Percentiles rank a stretch among this genome's conserved stretches.
Evolutionary conservation across 1,140 invertebrate genomes (phyloP).

Genomic region (Bradysia coprophila): DNA sequence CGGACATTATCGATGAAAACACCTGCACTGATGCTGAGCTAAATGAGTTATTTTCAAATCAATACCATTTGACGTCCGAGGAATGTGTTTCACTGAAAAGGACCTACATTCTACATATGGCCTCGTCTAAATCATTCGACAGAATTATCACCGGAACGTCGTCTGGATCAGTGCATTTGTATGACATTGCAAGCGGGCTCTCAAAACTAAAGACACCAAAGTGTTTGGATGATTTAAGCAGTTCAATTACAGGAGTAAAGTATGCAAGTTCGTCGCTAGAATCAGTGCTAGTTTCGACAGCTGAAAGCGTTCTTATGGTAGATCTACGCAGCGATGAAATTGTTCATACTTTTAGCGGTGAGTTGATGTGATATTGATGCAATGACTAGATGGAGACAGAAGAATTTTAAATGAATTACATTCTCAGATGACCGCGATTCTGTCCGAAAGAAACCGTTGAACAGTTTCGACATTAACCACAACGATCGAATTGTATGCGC

Average conservation of each 20-base stretch:
- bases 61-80: slow-evolving; percentile 4
- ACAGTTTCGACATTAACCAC: slow-evolving; percentile 56
- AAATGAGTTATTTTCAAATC: background rate
- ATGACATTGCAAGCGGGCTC: background rate
- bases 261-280: background rate
- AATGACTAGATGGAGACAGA: slow-evolving; percentile 6
- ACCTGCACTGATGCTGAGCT: background rate
- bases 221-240: no score
- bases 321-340: background rate
- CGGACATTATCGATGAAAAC: background rate
- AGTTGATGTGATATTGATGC: background rate
- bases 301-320: background rate
- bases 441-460: slow-evolving; percentile 32
- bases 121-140: slow-evolving; percentile 11
- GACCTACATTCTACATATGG: slow-evolving; percentile 19
- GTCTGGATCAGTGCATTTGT: background rate
- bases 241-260: background rate
- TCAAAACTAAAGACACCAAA: no score
- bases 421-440: slow-evolving; percentile 26
- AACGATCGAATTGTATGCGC: slow-evolving; percentile 53
- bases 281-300: background rate
- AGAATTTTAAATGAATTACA: slow-evolving; percentile 10
- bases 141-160: background rate
- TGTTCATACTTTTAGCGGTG: slow-evolving; percentile 3
- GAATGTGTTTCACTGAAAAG: slow-evolving; percentile 11